These are phyloP conservation scores for Sinocyclocheilus anshuiensis DNA, from an alignment of 2,113 vertebrate genomes.

Conservation along the genomic window DNA sequence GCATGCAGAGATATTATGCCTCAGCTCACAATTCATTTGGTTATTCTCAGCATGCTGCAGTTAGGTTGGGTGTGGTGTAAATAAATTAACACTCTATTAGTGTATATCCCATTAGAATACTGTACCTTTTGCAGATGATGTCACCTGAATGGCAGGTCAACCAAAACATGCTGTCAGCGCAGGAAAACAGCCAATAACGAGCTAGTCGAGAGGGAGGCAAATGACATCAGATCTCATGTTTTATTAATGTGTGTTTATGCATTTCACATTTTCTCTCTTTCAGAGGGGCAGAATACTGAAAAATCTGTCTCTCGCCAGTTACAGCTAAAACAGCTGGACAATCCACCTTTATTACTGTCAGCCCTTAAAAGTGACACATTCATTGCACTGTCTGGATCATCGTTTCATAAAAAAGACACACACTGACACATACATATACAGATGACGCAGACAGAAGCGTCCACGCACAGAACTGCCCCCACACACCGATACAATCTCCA, in stretches of 20 bases:
- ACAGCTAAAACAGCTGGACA: neutral
- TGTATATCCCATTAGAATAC: neutral
- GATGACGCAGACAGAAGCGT: slow-evolving; percentile 14
- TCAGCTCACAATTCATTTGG: slow-evolving; percentile 6
- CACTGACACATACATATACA: neutral
- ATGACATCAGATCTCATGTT: slow-evolving; percentile 17
- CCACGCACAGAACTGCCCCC: neutral
- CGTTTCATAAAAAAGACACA: slow-evolving; percentile 16
- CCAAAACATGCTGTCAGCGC: neutral
- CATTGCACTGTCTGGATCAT: slow-evolving; percentile 16
- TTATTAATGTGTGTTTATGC: slow-evolving; percentile 6
- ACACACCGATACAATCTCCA: slow-evolving; percentile 3
- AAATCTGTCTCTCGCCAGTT: neutral
- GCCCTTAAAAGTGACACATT: slow-evolving; percentile 28
- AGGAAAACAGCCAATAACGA: neutral
- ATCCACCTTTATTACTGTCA: neutral
- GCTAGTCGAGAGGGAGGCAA: neutral
- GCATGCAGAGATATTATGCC: slow-evolving; percentile 4
- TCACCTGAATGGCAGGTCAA: neutral
- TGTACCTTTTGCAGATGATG: neutral
- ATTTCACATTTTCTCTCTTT: neutral
- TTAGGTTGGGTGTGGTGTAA: neutral
- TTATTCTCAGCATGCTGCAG: neutral
- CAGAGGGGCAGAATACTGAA: neutral
- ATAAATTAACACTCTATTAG: slow-evolving; percentile 3